Evolutionary conservation across 2,888 invertebrate genomes (phyloP).

Genomic region (Poecilus cupreus): DNA sequence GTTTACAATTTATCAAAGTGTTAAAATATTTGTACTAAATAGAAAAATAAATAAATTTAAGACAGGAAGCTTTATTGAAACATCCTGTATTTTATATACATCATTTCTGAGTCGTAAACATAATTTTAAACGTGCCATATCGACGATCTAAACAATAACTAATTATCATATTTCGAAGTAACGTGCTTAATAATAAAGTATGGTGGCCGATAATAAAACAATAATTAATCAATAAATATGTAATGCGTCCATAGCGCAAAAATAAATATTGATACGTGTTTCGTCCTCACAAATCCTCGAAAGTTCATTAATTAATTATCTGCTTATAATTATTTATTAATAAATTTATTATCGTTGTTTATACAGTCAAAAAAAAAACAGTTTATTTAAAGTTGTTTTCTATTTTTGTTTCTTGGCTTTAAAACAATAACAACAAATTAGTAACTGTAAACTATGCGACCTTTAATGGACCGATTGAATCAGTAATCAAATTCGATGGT

Average conservation of each 20-base stretch:
- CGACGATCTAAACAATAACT: background rate
- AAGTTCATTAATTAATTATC: background rate
- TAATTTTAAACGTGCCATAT: background rate
- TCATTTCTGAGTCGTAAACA: background rate
- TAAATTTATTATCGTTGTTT: background rate
- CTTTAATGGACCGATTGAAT: no score
- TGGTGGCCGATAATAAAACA: background rate
- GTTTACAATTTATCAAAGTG: background rate
- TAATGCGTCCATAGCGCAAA: background rate
- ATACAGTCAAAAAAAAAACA: no score
- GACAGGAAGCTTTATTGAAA: background rate
- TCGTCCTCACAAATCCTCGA: no score
- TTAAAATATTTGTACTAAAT: no score
- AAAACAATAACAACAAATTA: no score
- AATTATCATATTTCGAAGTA: constrained; percentile 15
- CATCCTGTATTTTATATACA: background rate
- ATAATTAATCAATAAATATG: background rate
- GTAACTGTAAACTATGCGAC: no score
- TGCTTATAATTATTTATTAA: background rate
- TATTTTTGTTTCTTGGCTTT: no score
- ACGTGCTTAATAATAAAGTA: background rate
- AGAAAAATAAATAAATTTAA: background rate
- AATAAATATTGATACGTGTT: background rate
- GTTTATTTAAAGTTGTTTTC: no score
- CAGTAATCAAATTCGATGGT: no score